Base-by-base conservation (phyloP, 1,140 invertebrate genomes). In the Pogonomyrmex barbatus region DNA sequence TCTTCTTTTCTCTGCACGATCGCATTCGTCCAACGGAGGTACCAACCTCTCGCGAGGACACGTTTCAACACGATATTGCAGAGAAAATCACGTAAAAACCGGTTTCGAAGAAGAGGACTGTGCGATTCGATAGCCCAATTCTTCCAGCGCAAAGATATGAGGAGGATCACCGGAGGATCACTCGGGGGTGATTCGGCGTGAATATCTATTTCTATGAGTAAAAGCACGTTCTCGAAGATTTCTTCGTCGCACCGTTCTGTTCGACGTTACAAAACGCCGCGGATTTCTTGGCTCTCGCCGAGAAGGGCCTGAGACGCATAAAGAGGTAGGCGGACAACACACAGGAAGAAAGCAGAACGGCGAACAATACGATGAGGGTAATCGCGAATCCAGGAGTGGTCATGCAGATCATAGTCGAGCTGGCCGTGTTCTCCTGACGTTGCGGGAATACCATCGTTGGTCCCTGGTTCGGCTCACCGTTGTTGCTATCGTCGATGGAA, bases 331-430 rank as follows among this genome's bases (percentile, higher is more conserved):
- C 97, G 36, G 98, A 98, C 56, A 98, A 95, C 12, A 98, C 95
- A 92, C 97, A 98, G 2, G 98, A 98, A 62, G 97, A 97, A 33
- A 98, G 94, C 67, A 99, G 95, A 62, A 98, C 97, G 63, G 96
- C 97, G 45, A 98, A 95, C 4, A 99, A 95, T 14, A 98, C 96
- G 50, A 98, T 96, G 9, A 99, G 95, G 9, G 98, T 98, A 6
- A 98, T 97, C 52, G 98, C 97, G 93, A 99, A 98, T 0, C 98
- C 97, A 14, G 98, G 97, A 2, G 98, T 98, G 1, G 98, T 98
- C 97, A 99, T 98, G 93, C 98, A 99, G 78, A 99, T 98, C 87
- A 98, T 95, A 6, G 93, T 75, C 4, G 87, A 86, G 36, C 39
- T 90, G 2, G 58, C 17, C 0, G 65, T 9, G n/a, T 87, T 88